phyloP scores from a whole-genome alignment of 2,888 invertebrate species.

The Phortica magna region DNA sequence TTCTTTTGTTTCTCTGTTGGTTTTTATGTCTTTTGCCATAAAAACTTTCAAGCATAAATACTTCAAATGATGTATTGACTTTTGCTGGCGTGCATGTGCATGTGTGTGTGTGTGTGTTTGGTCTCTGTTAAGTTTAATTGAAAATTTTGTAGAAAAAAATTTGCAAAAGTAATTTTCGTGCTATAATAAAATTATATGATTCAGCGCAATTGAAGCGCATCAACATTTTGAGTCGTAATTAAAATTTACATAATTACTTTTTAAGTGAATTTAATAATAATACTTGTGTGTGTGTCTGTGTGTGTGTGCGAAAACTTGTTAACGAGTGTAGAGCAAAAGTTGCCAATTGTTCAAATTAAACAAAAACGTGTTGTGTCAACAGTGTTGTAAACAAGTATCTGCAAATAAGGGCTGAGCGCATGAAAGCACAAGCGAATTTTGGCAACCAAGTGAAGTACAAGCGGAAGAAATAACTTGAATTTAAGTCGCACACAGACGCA shows the following conservation, averaged over 20 bases:
- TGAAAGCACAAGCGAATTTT: too few species aligned
- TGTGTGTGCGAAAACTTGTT: too few species aligned
- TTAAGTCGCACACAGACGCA: too few species aligned
- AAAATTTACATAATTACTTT: slow-evolving; percentile 1
- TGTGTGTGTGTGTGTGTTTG: background rate
- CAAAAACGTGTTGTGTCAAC: background rate
- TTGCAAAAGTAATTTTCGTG: background rate
- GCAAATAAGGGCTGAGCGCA: too few species aligned
- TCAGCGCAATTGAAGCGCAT: background rate
- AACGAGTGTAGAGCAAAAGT: background rate
- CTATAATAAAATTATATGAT: background rate
- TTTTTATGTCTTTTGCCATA: background rate
- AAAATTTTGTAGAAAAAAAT: background rate
- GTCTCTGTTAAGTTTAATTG: background rate
- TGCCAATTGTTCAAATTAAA: slow-evolving; percentile 1
- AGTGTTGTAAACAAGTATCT: too few species aligned
- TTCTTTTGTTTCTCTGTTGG: background rate
- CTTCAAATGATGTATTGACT: background rate
- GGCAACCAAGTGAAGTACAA: too few species aligned
- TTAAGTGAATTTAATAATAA: too few species aligned
- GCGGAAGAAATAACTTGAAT: too few species aligned
- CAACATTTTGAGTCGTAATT: background rate
- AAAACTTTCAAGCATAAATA: background rate
- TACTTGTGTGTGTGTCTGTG: too few species aligned
- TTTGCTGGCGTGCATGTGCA: background rate